phyloP scores from a whole-genome alignment of 2,113 vertebrate genomes.

The Hydrolagus affinis region DNA sequence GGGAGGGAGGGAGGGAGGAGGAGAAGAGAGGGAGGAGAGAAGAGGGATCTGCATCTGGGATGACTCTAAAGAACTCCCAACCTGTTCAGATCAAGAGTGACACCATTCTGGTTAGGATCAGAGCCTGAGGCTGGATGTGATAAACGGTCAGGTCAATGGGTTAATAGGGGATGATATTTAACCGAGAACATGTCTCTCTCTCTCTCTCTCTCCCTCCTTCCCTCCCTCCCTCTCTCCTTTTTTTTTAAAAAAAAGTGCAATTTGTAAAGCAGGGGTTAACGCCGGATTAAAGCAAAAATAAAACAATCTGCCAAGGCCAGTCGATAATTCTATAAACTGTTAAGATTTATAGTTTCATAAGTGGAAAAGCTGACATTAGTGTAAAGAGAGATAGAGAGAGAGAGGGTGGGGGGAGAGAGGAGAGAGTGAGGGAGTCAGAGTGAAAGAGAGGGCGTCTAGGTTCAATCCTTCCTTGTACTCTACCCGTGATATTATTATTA shows the following conservation, averaged over 20 bases:
- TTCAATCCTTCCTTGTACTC: too few species aligned
- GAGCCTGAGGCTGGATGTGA: conserved; percentile 7
- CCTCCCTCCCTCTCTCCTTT: too few species aligned
- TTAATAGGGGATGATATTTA: conserved; percentile 31
- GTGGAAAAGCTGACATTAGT: conserved; percentile 10
- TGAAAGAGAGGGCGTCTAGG: not conserved
- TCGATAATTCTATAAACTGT: conserved; percentile 30
- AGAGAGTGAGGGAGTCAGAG: too few species aligned
- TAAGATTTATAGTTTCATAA: conserved; percentile 33
- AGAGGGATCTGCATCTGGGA: not conserved
- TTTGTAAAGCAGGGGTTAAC: conserved; percentile 56
- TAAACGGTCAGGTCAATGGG: conserved; percentile 28
- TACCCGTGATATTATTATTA: too few species aligned
- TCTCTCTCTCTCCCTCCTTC: too few species aligned
- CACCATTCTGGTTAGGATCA: not conserved
- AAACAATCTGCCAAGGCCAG: conserved; percentile 50
- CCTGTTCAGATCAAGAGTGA: conserved; percentile 15
- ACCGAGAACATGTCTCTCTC: conserved; percentile 25
- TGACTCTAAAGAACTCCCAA: conserved; percentile 20
- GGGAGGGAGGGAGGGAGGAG: not conserved
- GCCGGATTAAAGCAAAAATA: conserved; percentile 58
- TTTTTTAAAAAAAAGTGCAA: conserved; percentile 30
- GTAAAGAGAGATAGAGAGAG: too few species aligned
- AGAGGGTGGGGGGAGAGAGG: too few species aligned
- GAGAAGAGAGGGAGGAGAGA: not conserved